Evolutionary conservation across 2,113 vertebrate genomes (phyloP), one percentile per base, ranked within the genome.

Genomic region (Microtus montanus): DNA sequence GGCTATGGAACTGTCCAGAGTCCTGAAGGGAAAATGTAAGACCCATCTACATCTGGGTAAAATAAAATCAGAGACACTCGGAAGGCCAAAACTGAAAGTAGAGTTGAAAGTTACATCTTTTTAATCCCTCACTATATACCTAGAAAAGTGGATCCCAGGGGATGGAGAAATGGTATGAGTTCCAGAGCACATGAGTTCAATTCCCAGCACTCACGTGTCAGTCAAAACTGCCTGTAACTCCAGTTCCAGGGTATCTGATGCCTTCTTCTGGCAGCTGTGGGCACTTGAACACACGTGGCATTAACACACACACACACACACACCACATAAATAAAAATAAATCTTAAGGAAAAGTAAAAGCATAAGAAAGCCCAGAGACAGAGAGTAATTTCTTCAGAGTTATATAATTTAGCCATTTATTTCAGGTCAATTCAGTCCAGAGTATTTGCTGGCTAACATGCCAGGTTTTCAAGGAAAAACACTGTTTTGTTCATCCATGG

Each of bases 391-490:
- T 89, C 8, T 22, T 24, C 3, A 58, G 47, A 3, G 15, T 75
- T 44, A 78, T 22, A 52, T 4, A 70, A 63, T 30, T 80, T 44
- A 66, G 64, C 33, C 30, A 73, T 73, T 77, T 49, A 30, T 87
- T 89, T 49, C 4, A 89, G 41, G 30, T 92, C 61, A 73, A n/a
- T 89, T 95, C 47, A 75, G 11, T 63, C n/a, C 35, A 82, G 54
- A 94, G 78, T 4, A 70, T 35, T 64, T 74, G 47, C 30, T 15
- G 41, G 24, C 41, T 79, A 52, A 70, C 89, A 83, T 70, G 15
- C 8, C 80, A 88, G 26, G 73, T 85, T 92, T 88, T 92, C 58
- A 80, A 90, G 92, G 66, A 13, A 88, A n/a, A 92, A 84, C 49
- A 26, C n/a, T 82, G 71, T 90, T 87, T 83, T 93, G 41, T 26